Evolutionary conservation across 1,140 invertebrate genomes (phyloP).

Genomic region (Semibalanus balanoides): DNA sequence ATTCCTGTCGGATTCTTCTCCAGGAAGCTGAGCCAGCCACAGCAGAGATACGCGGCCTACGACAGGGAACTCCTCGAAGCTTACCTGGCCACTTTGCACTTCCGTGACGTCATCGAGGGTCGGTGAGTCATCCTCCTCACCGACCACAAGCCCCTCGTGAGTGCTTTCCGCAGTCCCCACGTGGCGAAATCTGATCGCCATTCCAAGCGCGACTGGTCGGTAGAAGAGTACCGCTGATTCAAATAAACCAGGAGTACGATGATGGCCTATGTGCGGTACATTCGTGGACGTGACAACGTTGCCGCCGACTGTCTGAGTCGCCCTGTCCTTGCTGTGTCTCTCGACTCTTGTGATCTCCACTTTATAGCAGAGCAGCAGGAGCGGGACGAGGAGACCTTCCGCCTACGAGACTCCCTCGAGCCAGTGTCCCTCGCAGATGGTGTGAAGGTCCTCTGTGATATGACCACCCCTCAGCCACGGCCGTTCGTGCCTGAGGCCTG

Average conservation of each 20-base stretch:
- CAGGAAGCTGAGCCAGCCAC: background rate
- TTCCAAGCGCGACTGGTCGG: conserved; percentile 10
- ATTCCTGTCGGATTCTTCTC: background rate
- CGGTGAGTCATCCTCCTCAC: background rate
- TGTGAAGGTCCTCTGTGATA: conserved; percentile 1
- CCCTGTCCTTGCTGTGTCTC: background rate
- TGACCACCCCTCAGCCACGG: background rate
- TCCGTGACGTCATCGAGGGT: background rate
- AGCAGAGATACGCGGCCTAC: background rate
- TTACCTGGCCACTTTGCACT: background rate
- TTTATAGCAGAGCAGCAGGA: conserved; percentile 2
- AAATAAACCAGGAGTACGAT: conserved; percentile 1
- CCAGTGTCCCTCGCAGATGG: background rate
- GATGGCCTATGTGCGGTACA: background rate
- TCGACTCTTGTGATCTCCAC: conserved; percentile 1
- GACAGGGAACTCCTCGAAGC: background rate
- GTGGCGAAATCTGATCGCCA: conserved; percentile 11
- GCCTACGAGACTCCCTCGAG: background rate
- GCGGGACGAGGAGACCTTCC: conserved; percentile 6
- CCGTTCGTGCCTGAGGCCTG: background rate
- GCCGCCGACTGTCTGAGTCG: conserved; percentile 8
- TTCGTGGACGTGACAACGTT: conserved; percentile 7
- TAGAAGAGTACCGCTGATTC: too few relatives aligned
- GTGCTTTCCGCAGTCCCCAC: conserved; percentile 7
- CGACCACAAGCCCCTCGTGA: conserved; percentile 8